Evolutionary conservation across 1,140 invertebrate genomes (phyloP), one percentile per base, ranked within the genome.

Genomic region (Diuraphis noxia): DNA sequence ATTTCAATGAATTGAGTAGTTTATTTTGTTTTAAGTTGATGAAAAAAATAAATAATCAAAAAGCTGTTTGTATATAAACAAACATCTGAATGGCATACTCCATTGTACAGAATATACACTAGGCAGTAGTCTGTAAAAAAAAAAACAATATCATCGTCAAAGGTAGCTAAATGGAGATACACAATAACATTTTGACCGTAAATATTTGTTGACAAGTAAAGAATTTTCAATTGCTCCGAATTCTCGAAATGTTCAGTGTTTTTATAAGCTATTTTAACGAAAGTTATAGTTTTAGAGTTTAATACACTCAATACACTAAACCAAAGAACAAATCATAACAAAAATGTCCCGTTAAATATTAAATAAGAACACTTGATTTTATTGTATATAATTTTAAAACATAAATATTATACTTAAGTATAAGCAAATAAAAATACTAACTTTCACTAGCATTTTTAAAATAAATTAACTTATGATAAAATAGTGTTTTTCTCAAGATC

Each of bases 171-270:
- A 38, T 30, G 36, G 30, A 88, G 86, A 41, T 40, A 30, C 49
- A 63, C 41, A 41, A 81, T 49, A 91, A 79, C 43, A 25, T 49
- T 79, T 91, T 30, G 77, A 52, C 38, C 36, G 34, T 82, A 49
- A 91, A 81, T n/a, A 21, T 38, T 91, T 52, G 13, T 9, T 3
- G 7, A 10, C 89, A 30, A 52, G 34, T 82, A 52, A 52, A 82
- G 30, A 79, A 90, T 90, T 90, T 46, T 46, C 36, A 10, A 79
- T 90, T 90, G 41, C 36, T 34, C n/a, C 7, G 19, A 40, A 79
- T 90, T 90, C 40, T 90, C n/a, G n/a, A 90, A 79, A 90, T 79
- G 13, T 46, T 25, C 88, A 9, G 36, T 46, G 63, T 90, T 77
- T 46, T 79, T 79, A n/a, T 9, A 36, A 13, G 25, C 25, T 43